Evolutionary conservation across 2,113 vertebrate genomes (phyloP), one percentile per base, ranked within the genome.

Genomic region (Tringa solitaria): DNA sequence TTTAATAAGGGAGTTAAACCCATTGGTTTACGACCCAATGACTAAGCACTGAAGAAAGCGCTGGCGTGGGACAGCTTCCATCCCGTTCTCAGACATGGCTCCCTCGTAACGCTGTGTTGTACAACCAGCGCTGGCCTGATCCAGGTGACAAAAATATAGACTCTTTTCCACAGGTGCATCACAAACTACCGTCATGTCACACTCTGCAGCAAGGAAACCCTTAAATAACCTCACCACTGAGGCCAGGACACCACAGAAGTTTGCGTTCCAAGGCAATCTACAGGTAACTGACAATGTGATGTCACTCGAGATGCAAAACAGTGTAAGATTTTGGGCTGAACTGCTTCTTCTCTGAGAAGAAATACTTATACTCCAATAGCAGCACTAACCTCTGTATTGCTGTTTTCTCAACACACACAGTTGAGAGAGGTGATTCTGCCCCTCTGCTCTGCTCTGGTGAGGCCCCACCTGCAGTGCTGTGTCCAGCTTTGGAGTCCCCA

Each of bases 1-100:
- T 45, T 76, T 43, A 68, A 37, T 57, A 60, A 79, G 21, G 56
- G 21, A 72, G 73, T 43, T 32, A 59, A 84, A 75, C 7, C 17
- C 5, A 0, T 4, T 8, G 20, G 67, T 74, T 59, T 54, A 51
- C 21, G 46, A 22, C 5, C 10, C 0, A 0, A 9, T 14, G 28
- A 67, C 20, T 9, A 14, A 81, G 41, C 37, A 57, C 37, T 43
- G 39, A 48, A 33, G 80, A 24, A 63, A 11, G 9, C 13, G 21
- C 26, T 32, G 24, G 12, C 26, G 20, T 0, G 1, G 43, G 69
- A 59, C 56, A 56, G 37, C 15, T 57, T 45, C 57, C 3, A 1
- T 7, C 22, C 41, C 0, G 0, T 35, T 51, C 8, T 23, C 26
- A 48, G 4, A 10, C 39, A 17, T 37, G 12, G 21, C 24, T 51